A percentile compares a stretch with the other conserved stretches of the same genome.
phyloP scores from a whole-genome alignment of 2,797 vertebrate genomes.

The Coccyzus lansbergi region DNA sequence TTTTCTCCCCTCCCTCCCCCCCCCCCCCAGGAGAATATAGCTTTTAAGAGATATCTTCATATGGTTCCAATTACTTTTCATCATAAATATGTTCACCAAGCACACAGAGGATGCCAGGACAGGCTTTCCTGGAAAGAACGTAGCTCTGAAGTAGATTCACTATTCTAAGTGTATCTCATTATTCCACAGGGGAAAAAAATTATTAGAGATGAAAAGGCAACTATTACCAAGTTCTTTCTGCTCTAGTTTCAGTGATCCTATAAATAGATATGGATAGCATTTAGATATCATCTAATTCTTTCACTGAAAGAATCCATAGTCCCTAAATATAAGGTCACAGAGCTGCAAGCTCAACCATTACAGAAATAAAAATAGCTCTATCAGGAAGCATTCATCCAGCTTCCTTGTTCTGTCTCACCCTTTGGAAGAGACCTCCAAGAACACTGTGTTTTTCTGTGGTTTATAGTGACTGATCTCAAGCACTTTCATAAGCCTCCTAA shows the following conservation, averaged over 20 bases:
- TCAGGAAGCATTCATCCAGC: neutral
- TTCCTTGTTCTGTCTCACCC: neutral
- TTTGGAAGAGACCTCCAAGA: neutral
- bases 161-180: neutral
- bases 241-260: neutral
- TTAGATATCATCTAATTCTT: neutral
- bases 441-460: neutral
- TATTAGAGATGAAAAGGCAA: neutral
- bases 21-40: neutral
- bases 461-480: neutral
- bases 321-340: neutral
- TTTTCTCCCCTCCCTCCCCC: too few relatives aligned
- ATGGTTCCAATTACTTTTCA: neutral
- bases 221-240: neutral
- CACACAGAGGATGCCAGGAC: neutral
- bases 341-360: neutral
- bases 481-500: neutral
- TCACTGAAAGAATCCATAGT: neutral
- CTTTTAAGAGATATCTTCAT: neutral
- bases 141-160: neutral
- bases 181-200: neutral
- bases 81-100: neutral
- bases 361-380: neutral
- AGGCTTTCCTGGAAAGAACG: neutral
- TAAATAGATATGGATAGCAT: neutral